Evolutionary conservation across 2,888 invertebrate genomes (phyloP), one percentile per base, ranked within the genome.

Genomic region (Apodemia hepburni): DNA sequence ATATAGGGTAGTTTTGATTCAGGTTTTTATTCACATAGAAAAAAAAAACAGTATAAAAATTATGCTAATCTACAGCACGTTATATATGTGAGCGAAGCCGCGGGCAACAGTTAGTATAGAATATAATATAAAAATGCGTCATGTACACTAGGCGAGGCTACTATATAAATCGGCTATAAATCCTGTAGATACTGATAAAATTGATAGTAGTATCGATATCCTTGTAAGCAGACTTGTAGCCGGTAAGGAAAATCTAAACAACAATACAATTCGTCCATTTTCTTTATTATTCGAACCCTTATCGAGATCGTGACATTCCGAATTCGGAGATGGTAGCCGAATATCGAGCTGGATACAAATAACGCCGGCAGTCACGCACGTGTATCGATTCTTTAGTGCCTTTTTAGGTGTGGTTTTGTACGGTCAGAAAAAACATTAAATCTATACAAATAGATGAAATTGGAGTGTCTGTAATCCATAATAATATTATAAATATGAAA

Each of bases 311-410:
- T 47, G 58, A 65, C 57, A 45, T 57, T 59, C 62, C 22, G 47
- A 12, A 22, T 54, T 57, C 59, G 60, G 54, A 61, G 59, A 63
- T 58, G 42, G 60, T 54, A 22, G 22, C 15, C 22, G 54, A 27
- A 54, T 54, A 54, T 54, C 54, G 54, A 54, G 42, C 54, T 54
- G 18, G 59, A 62, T 64, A 61, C 62, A 66, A 66, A 64, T 64
- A 64, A 18, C 59, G 61, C 35, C 61, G 35, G 47, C 58, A 68
- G 68, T 64, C 69, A 68, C 68, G 68, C 67, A 65, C 66, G 58
- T 57, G 61, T 68, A 70, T 70, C 63, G 69, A 70, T 70, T 65
- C 61, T 49, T 61, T 27, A 17, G 33, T 47, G 33, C 61, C 17
- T 35, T 59, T 51, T 62, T 60, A 64, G 66, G 59, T 58, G 62